Base-by-base conservation (phyloP, 2,888 invertebrate species). In the Rosalia funebris region DNA sequence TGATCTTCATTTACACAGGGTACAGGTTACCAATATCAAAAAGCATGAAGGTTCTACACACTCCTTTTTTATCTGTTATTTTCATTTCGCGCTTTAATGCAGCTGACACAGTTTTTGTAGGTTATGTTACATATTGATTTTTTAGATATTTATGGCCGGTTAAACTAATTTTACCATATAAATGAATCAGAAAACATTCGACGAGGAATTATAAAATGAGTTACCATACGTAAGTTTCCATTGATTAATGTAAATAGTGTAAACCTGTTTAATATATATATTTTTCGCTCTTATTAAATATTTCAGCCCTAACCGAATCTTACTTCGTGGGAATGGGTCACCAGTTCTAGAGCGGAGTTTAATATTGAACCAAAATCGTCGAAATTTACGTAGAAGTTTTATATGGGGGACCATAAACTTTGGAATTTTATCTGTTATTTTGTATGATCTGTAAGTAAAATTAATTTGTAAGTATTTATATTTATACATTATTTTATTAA, bases 401-500 rank as follows among this genome's bases (percentile, higher is more conserved):
- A 83, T 84, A 66, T 89, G 89, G 87, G 85, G 87, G 45, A 71
- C 82, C 9, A 74, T 88, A 11, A 89, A 89, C 72, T 80, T 83
- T n/a, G 72, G 80, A 7, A 70, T 88, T 19, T 78, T 89, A 20
- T 71, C 84, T 10, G 71, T 87, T 48, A 79, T 89, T 34, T 73
- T 84, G 5, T 88, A 86, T 73, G 89, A 89, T 74, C 80, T 89
- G 89, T 89, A 79, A 83, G 87, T 81, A 56, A 37, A 36, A 37
- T 2, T n/a, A 31, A 42, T 46, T 9, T 48, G 16, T 45, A 39
- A 42, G 37, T 15, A 42, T 31, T 45, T n/a, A 19, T 47, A 70
- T 78, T 80, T 10, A 9, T 17, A n/a, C n/a, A 37, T n/a, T 11
- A 19, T 44, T 20, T 47, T 12, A 31, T 36, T 17, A 11, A 16